phyloP scores from a whole-genome alignment of 2,797 vertebrate genomes.

The Lacerta viridis region DNA sequence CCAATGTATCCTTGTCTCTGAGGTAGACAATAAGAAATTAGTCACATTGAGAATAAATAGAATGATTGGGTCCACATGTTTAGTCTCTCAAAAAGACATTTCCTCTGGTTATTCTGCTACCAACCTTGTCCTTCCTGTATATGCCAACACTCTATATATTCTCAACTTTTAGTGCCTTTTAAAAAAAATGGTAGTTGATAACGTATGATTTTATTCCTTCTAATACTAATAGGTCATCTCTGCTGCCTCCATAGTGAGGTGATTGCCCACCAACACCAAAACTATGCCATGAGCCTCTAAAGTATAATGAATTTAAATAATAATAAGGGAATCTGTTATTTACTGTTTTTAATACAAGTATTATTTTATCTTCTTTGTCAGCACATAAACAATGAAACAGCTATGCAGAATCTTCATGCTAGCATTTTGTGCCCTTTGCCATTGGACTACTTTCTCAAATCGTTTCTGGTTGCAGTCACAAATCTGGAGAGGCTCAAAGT shows the following conservation, averaged over 20 bases:
- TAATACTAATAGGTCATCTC: background rate
- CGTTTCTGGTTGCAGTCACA: background rate
- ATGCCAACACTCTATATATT: background rate
- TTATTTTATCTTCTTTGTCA: background rate
- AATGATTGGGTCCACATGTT: background rate
- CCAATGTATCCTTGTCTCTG: constrained; percentile 19
- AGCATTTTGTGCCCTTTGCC: constrained; percentile 39
- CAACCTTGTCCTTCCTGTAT: background rate
- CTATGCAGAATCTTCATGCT: background rate
- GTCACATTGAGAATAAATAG: background rate
- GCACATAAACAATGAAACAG: background rate
- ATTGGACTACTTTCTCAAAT: background rate
- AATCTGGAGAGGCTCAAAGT: background rate
- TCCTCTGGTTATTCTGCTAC: background rate
- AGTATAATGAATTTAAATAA: background rate
- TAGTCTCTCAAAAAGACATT: background rate
- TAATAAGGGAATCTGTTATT: background rate
- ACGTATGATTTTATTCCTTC: background rate
- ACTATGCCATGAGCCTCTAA: constrained; percentile 4
- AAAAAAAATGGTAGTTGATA: background rate
- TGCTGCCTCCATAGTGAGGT: background rate
- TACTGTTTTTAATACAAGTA: background rate
- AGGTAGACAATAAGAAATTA: constrained; percentile 30
- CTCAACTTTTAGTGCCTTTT: constrained; percentile 16
- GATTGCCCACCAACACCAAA: background rate